A percentile compares a stretch with the other conserved stretches of the same genome.
Evolutionary conservation across 2,888 invertebrate genomes (phyloP).

Genomic region (Limnephilus marmoratus): DNA sequence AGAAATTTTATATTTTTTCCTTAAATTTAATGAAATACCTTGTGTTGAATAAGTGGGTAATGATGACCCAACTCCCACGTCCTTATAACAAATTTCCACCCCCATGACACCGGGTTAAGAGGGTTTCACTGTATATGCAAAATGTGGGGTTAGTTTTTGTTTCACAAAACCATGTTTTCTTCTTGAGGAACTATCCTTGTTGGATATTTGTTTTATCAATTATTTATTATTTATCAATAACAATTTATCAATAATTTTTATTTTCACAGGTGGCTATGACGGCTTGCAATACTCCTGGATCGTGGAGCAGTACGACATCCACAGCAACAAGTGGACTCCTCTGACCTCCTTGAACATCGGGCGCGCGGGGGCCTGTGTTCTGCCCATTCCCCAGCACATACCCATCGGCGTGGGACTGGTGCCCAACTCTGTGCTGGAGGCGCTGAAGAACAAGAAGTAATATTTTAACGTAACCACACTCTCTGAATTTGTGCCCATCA

Average conservation of each 20-base stretch:
- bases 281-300: constrained; percentile 91
- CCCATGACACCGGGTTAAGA: no score
- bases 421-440: constrained; percentile 9
- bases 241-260: background rate
- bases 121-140: no score
- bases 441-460: constrained; percentile 47
- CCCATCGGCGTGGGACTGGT: constrained; percentile 37
- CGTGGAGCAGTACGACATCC: constrained; percentile 94
- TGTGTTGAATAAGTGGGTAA: no score
- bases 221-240: no score
- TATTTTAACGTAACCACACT: background rate
- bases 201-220: no score
- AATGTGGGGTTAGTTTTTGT: no score
- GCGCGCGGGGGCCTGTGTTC: constrained; percentile 92
- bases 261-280: constrained; percentile 89
- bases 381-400: constrained; percentile 76
- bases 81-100: no score
- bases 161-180: no score
- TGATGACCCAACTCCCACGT: no score
- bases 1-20: no score
- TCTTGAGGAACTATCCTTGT: no score
- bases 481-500: background rate
- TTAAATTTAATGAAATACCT: no score
- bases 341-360: constrained; percentile 88
- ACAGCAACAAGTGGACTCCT: constrained; percentile 87